A percentile compares a stretch with the other conserved stretches of the same genome.
Conservation (phyloP, 2,113 vertebrate genomes). For the Azemiops feae region DNA sequence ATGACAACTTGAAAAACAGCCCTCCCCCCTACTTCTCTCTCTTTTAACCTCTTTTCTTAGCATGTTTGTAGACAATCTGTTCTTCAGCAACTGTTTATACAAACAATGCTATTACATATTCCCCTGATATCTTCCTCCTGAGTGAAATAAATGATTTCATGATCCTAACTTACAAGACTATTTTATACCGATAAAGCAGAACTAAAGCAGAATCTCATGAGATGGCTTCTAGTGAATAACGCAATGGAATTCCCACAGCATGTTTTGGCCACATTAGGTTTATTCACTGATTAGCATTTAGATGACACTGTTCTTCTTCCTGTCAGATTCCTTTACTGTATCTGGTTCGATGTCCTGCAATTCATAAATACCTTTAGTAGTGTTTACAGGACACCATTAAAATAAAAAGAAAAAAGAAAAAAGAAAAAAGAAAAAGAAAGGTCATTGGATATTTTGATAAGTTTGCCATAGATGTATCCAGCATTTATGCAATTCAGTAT, state of each 20-base stretch:
- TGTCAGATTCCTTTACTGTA: constrained; percentile 1
- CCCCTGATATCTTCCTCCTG: background rate
- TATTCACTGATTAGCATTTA: constrained; percentile 24
- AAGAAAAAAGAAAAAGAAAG: background rate
- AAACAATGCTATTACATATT: background rate
- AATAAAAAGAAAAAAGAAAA: background rate
- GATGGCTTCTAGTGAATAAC: background rate
- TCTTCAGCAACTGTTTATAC: background rate
- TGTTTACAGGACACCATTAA: constrained; percentile 1
- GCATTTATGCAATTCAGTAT: constrained; percentile 3
- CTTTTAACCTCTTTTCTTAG: background rate
- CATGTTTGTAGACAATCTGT: background rate
- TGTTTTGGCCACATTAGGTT: constrained; percentile 8
- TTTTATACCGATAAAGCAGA: background rate
- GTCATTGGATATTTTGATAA: background rate
- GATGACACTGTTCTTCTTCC: constrained; percentile 16
- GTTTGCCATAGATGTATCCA: background rate
- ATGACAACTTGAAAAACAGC: background rate
- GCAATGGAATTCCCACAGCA: background rate
- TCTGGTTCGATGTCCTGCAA: background rate
- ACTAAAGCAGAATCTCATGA: background rate
- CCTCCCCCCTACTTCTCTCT: background rate
- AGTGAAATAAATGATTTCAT: background rate
- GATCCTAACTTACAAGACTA: background rate
- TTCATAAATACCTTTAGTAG: background rate